Evolutionary conservation across 2,797 vertebrate species (phyloP).

Genomic region (Apodemus agrarius): DNA sequence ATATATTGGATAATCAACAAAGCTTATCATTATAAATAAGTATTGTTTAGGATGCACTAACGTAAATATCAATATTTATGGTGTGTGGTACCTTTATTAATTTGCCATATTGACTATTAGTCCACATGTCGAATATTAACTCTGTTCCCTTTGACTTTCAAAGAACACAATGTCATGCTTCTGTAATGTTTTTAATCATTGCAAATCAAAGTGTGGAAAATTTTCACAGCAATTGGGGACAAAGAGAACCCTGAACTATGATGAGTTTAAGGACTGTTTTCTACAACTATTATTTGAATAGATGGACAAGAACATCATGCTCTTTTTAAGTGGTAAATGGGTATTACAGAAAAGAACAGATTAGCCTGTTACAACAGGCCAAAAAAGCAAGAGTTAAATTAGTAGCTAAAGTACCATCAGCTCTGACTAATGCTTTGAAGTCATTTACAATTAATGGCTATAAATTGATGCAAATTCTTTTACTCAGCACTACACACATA

Average conservation of each 20-base stretch:
- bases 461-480: background rate
- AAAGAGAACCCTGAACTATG: background rate
- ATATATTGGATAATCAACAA: background rate
- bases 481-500: background rate
- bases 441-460: background rate
- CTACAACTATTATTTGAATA: slow-evolving; percentile 20
- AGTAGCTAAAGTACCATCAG: background rate
- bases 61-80: background rate
- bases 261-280: background rate
- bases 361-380: background rate
- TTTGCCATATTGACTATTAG: background rate
- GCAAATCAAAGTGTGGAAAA: background rate
- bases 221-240: background rate
- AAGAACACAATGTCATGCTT: background rate
- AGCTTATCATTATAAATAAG: background rate
- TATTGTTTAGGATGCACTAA: background rate
- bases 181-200: background rate
- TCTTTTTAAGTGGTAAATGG: background rate
- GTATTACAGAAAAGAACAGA: background rate
- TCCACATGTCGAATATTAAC: background rate
- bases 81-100: background rate
- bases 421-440: background rate
- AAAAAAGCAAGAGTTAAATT: slow-evolving; percentile 4
- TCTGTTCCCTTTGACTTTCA: background rate
- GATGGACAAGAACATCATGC: background rate